Evolutionary conservation across 2,888 invertebrate species (phyloP).

Genomic region (Drosophila mettleri): DNA sequence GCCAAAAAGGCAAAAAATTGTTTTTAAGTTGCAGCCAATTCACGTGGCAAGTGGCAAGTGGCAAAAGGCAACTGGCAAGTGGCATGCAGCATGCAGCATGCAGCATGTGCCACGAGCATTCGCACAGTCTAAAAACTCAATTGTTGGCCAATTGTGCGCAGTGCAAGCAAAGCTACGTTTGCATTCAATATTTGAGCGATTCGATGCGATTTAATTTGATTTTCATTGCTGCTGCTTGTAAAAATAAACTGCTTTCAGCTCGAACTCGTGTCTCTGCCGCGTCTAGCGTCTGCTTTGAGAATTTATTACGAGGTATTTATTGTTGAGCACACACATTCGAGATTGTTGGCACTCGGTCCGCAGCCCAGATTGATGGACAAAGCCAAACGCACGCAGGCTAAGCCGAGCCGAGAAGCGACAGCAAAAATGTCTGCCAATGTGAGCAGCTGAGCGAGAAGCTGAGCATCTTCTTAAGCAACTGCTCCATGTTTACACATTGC

Average conservation of each 20-base stretch:
- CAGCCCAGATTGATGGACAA: neutral
- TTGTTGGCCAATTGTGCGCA: constrained; percentile 4
- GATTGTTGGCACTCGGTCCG: neutral
- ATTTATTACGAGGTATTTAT: constrained; percentile 9
- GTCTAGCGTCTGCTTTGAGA: neutral
- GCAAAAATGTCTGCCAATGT: neutral
- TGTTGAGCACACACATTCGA: neutral
- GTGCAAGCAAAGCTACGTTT: neutral
- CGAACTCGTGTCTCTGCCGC: neutral
- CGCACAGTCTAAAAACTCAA: constrained; percentile 2
- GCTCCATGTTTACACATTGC: constrained; percentile 6
- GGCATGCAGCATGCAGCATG: constrained; percentile 12
- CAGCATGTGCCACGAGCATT: constrained; percentile 8
- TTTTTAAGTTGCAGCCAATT: neutral
- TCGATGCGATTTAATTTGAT: constrained; percentile 3
- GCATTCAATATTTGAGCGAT: constrained; percentile 6
- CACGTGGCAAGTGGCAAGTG: constrained; percentile 9
- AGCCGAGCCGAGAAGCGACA: constrained; percentile 2
- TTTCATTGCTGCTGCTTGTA: neutral
- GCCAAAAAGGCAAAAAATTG: neutral
- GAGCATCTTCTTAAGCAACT: neutral
- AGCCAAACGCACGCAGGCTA: constrained; percentile 3
- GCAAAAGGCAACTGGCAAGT: neutral
- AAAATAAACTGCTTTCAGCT: neutral
- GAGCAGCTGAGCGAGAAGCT: constrained; percentile 3